These are phyloP conservation scores for Cardiocondyla obscurior DNA, from an alignment of 1,140 invertebrate species.

Conservation along the genomic window DNA sequence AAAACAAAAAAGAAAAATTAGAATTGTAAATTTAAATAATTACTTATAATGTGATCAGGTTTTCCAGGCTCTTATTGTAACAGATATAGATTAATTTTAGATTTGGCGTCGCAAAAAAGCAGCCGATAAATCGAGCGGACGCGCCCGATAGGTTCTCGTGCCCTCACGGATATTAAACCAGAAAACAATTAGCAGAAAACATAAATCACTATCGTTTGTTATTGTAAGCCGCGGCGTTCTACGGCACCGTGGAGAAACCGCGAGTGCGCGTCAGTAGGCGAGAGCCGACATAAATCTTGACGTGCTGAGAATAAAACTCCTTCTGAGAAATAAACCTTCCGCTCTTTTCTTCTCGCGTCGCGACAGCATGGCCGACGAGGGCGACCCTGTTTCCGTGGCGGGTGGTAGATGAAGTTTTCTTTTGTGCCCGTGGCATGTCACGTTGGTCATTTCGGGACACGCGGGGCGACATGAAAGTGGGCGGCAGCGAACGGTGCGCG, in stretches of 20 bases:
- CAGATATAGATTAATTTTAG: constrained; percentile 41
- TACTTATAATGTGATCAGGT: neutral
- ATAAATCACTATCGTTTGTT: constrained; percentile 58
- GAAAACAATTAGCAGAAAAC: constrained; percentile 57
- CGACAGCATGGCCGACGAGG: constrained; percentile 57
- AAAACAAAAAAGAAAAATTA: neutral
- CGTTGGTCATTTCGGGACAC: constrained; percentile 61
- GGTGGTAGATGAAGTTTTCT: constrained; percentile 72
- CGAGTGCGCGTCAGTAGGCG: constrained; percentile 64
- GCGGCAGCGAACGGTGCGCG: neutral
- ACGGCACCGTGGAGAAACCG: constrained; percentile 52
- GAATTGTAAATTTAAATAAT: neutral
- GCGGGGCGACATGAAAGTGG: constrained; percentile 19
- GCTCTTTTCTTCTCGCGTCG: constrained; percentile 65
- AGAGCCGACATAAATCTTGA: constrained; percentile 67
- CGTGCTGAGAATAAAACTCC: constrained; percentile 35
- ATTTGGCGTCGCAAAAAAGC: constrained; percentile 25
- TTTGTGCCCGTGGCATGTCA: constrained; percentile 68
- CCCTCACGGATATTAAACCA: constrained; percentile 45
- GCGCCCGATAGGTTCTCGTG: neutral
- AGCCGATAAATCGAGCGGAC: constrained; percentile 34
- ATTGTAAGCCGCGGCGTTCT: constrained; percentile 19
- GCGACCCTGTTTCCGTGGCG: constrained; percentile 68
- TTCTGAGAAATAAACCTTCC: constrained; percentile 71
- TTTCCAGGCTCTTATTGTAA: neutral